Evolutionary conservation across 2,113 vertebrate genomes (phyloP), one percentile per base, ranked within the genome.

Genomic region (Numenius arquata): DNA sequence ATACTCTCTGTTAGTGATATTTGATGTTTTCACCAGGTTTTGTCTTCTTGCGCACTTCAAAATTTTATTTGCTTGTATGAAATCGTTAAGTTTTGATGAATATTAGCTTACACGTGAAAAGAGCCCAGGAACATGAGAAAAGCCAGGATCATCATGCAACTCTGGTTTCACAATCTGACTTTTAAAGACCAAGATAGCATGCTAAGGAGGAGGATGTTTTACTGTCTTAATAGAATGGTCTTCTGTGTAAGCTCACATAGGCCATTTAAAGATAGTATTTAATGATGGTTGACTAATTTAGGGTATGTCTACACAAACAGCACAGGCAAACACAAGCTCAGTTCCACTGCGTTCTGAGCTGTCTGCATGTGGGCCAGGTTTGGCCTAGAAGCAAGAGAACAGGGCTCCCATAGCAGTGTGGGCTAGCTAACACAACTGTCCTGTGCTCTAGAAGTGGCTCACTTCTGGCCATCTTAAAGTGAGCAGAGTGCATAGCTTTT

Each of bases 191-290:
- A 71, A 76, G 73, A 89, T 65, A 90, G 90, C 27, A n/a, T 90
- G 76, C 76, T 94, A 74, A 85, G 71, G 79, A 95, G 82, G 85
- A 93, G 83, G 86, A 75, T 89, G 70, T 91, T 95, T 90, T 89
- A 65, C 52, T 75, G 82, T 95, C 83, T 89, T 61, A 68, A 75
- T 96, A 94, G 88, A 86, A 63, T 90, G 80, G 78, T 95, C 52
- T 85, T 76, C 87, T 95, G 68, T 84, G 52, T 94, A 96, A 94
- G 76, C 90, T 96, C 56, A 86, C 56, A n/a, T 67, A 40, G 76
- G 76, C 96, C 95, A 90, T 96, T 96, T 96, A 93, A 97, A 96
- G 76, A 23, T 55, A 89, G 61, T 71, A 48, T 93, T 96, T 89
- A 74, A 41, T 85, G 65, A 40, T 81, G 58, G 83, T 56, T 93